Percentiles rank a stretch among this genome's conserved stretches.
These are phyloP conservation scores for Mormyrus hasselquistii DNA, from an alignment of 2,797 vertebrate species.

Conservation along the genomic window DNA sequence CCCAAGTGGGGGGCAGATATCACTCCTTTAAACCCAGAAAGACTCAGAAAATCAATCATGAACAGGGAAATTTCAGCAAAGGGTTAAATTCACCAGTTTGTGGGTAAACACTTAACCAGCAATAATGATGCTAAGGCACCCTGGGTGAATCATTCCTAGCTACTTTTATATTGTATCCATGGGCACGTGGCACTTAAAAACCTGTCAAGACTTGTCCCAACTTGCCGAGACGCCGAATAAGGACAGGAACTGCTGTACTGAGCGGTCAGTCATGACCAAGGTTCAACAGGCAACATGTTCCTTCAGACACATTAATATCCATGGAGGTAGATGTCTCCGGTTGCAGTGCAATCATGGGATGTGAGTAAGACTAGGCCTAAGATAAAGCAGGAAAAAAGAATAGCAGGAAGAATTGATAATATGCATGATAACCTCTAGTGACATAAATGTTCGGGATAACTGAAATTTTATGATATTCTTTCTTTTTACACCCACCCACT, in stretches of 20 bases:
- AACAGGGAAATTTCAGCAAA: neutral
- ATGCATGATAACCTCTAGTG: neutral
- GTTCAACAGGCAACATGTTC: neutral
- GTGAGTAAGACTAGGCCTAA: neutral
- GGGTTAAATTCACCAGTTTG: neutral
- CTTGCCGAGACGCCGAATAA: conserved; percentile 26
- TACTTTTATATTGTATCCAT: conserved; percentile 23
- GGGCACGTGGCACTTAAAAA: neutral
- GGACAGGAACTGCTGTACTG: neutral
- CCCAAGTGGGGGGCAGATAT: neutral
- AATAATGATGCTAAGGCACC: neutral
- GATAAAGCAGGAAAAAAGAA: neutral
- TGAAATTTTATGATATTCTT: neutral
- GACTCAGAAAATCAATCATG: neutral
- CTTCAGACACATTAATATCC: neutral
- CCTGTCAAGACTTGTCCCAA: conserved; percentile 31
- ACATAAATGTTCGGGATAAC: neutral
- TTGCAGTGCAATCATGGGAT: neutral
- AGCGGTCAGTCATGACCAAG: neutral
- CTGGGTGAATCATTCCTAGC: neutral
- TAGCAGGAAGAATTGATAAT: neutral
- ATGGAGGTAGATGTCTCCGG: neutral
- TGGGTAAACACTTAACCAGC: neutral
- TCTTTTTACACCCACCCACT: neutral
- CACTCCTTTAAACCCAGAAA: neutral